Conservation (phyloP, 2,113 vertebrate species). For the Prochilodus magdalenae region DNA sequence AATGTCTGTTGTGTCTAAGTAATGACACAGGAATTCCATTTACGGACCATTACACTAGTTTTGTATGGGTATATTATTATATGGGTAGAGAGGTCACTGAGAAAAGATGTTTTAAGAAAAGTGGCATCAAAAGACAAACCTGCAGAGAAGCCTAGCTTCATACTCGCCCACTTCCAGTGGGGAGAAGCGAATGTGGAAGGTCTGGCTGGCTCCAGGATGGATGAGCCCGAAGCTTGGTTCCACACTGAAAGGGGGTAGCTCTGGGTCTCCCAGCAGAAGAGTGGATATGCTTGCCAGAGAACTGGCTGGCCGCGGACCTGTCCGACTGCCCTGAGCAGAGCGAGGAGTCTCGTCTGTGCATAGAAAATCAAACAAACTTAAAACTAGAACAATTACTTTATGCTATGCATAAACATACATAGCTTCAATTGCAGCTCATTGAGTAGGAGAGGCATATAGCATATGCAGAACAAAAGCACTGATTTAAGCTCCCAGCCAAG, state of each 20-base stretch:
- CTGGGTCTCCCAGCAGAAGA: neutral
- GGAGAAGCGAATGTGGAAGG: constrained; percentile 80
- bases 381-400: neutral
- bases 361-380: neutral
- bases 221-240: constrained; percentile 78
- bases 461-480: neutral
- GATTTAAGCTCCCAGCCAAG: neutral
- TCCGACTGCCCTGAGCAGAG: constrained; percentile 52
- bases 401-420: too few relatives aligned
- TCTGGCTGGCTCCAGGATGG: constrained; percentile 69
- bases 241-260: constrained; percentile 71
- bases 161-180: constrained; percentile 78
- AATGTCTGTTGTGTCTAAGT: too few relatives aligned
- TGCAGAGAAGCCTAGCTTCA: constrained; percentile 81
- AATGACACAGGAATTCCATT: too few relatives aligned
- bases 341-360: constrained; percentile 42
- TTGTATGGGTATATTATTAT: too few relatives aligned
- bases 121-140: constrained; percentile 70
- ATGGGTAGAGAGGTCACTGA: too few relatives aligned
- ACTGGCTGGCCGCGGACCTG: constrained; percentile 49
- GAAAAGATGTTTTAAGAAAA: too few relatives aligned
- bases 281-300: constrained; percentile 57
- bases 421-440: too few relatives aligned
- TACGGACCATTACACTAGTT: too few relatives aligned
- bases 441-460: neutral